Conservation (phyloP, 2,797 vertebrate species). For the Anguilla megastoma region DNA sequence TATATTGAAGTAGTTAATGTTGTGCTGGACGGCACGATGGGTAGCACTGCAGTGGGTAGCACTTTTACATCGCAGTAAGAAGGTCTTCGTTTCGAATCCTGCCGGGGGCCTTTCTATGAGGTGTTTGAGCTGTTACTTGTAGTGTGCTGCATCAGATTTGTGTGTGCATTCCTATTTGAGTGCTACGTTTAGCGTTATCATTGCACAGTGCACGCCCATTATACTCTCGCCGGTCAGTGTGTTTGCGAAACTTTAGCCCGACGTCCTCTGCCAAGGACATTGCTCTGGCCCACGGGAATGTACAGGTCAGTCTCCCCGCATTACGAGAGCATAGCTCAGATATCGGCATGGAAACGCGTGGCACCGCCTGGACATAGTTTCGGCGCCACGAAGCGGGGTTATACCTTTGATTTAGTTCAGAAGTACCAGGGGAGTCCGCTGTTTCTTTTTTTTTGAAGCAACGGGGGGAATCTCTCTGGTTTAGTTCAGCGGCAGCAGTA, state of each 20-base stretch:
- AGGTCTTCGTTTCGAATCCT: too few relatives aligned
- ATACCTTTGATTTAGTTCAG: not conserved
- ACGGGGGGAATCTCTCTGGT: not conserved
- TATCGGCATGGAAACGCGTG: not conserved
- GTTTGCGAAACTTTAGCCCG: not conserved
- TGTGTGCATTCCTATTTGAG: not conserved
- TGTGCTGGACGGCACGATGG: too few relatives aligned
- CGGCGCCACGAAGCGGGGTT: not conserved
- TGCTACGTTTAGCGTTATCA: not conserved
- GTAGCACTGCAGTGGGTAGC: too few relatives aligned
- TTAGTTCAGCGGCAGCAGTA: not conserved
- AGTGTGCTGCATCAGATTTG: not conserved
- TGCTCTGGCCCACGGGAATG: not conserved
- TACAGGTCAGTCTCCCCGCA: not conserved
- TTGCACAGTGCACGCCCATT: not conserved
- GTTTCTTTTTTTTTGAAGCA: not conserved
- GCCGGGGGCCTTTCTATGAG: too few relatives aligned
- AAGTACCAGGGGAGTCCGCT: not conserved
- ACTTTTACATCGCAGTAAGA: too few relatives aligned
- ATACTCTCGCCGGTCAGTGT: not conserved
- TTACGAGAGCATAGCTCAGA: not conserved
- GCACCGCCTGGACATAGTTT: not conserved
- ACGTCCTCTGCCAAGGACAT: conserved; percentile 24
- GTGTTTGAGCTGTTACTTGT: not conserved
- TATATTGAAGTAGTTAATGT: too few relatives aligned